Evolutionary conservation across 1,140 invertebrate genomes (phyloP).

Genomic region (Procambarus virginalis): DNA sequence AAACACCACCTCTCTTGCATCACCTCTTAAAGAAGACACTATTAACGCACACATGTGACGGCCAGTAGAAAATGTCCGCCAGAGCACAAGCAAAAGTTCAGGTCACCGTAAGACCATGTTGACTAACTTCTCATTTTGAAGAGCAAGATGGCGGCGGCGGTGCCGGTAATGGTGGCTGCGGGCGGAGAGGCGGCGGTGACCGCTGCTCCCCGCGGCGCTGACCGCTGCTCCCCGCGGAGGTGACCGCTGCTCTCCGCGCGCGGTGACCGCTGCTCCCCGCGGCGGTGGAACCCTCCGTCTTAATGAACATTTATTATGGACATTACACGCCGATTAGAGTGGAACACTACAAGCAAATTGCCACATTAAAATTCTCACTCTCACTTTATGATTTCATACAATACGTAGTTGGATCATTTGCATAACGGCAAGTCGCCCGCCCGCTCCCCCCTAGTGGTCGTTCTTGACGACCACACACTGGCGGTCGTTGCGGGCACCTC

Average conservation of each 20-base stretch:
- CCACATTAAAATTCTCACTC: slow-evolving; percentile 41
- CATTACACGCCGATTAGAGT: slow-evolving; percentile 50
- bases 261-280: background rate
- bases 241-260: background rate
- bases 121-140: background rate
- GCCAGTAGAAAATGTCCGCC: no score
- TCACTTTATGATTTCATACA: slow-evolving; percentile 46
- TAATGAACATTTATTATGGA: slow-evolving; percentile 59
- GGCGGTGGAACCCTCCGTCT: slow-evolving; percentile 17
- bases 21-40: no score
- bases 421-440: slow-evolving; percentile 25
- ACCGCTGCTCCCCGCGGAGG: background rate
- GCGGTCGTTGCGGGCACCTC: background rate
- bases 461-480: slow-evolving; percentile 30
- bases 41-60: no score
- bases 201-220: background rate
- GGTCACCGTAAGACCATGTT: no score
- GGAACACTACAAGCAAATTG: slow-evolving; percentile 43
- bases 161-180: background rate
- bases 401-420: slow-evolving; percentile 32
- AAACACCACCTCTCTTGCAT: no score
- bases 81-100: no score
- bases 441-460: background rate
- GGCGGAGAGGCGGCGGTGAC: background rate
- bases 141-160: background rate